Percentiles rank a stretch among this genome's conserved stretches.
These are phyloP conservation scores for Mantis religiosa DNA, from an alignment of 2,888 invertebrate genomes.

Conservation along the genomic window DNA sequence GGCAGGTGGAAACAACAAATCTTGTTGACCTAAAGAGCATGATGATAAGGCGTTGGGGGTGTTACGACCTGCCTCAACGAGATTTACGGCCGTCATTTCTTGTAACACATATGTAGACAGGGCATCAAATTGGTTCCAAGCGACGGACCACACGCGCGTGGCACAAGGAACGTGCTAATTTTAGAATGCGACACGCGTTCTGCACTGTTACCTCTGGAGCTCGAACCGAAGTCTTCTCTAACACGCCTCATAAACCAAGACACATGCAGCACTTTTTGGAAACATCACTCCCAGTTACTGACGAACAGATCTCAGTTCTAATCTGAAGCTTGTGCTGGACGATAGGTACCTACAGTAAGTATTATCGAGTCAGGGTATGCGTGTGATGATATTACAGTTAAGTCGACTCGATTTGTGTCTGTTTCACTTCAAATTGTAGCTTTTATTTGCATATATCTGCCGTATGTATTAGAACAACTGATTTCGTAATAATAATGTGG, in stretches of 20 bases:
- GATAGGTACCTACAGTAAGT: no score
- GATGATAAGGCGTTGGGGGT: not conserved
- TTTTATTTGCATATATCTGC: no score
- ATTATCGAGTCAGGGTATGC: no score
- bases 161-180: not conserved
- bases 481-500: no score
- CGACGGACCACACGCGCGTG: slow-evolving; percentile 1
- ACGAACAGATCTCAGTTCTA: no score
- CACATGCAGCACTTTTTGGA: no score
- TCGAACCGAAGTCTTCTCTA: not conserved
- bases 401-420: no score
- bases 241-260: not conserved
- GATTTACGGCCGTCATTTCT: not conserved
- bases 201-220: not conserved
- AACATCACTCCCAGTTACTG: no score
- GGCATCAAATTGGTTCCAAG: slow-evolving; percentile 14
- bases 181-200: not conserved
- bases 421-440: no score
- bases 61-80: not conserved
- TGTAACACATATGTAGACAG: not conserved
- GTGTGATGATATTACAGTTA: no score
- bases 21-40: not conserved
- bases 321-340: no score
- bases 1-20: not conserved
- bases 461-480: no score